Conservation (phyloP, 2,888 invertebrate genomes). For the Ophioninae sp. region DNA sequence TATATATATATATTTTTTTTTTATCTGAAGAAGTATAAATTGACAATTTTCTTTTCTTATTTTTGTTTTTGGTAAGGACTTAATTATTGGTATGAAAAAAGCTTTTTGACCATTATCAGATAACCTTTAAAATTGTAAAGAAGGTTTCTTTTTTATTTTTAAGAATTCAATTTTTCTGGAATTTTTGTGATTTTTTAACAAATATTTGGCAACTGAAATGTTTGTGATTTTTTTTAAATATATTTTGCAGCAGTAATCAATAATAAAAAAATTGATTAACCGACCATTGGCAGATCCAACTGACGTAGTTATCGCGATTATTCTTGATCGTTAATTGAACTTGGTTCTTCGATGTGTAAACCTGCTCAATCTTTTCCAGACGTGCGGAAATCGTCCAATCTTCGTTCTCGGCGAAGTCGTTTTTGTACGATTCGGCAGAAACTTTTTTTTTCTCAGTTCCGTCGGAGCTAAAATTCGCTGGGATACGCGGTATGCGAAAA, state of each 20-base stretch:
- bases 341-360: slow-evolving; percentile 4
- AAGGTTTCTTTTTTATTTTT: background rate
- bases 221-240: no score
- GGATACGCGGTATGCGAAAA: slow-evolving; percentile 36
- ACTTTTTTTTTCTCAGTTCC: slow-evolving; percentile 3
- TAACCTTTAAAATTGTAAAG: no score
- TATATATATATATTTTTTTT: no score
- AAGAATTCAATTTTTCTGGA: background rate
- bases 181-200: no score
- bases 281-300: background rate
- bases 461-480: background rate
- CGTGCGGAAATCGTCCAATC: slow-evolving; percentile 1
- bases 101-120: background rate
- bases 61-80: no score
- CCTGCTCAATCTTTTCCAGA: background rate
- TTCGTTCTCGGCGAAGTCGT: background rate
- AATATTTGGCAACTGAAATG: no score
- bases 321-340: background rate
- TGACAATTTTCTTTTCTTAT: no score
- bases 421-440: no score
- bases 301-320: background rate
- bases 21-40: no score
- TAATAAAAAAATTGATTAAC: background rate
- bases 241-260: background rate
- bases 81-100: background rate